Evolutionary conservation across 2,113 vertebrate species (phyloP).

Genomic region (Phaetusa simplex): DNA sequence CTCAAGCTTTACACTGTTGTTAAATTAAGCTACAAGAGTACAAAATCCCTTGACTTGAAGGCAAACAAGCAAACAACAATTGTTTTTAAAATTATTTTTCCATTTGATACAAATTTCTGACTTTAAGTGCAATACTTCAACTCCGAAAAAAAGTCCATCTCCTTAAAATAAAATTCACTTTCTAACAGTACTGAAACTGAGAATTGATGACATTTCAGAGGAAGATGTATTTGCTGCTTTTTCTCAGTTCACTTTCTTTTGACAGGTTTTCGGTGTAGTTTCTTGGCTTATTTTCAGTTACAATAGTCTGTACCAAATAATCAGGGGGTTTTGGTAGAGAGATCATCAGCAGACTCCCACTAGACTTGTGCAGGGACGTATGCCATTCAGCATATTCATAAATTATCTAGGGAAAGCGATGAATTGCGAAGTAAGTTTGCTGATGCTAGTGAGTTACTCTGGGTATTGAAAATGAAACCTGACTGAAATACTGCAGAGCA

Average conservation of each 20-base stretch:
- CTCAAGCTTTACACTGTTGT: not conserved
- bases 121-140: not conserved
- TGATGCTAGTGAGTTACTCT: not conserved
- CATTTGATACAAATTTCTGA: not conserved
- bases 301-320: not conserved
- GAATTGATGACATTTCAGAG: not conserved
- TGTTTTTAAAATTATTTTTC: not conserved
- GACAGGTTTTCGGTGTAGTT: not conserved
- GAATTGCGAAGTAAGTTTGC: not conserved
- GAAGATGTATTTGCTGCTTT: not conserved
- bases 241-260: not conserved
- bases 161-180: not conserved
- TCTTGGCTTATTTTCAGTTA: not conserved
- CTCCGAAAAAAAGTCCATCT: not conserved
- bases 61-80: not conserved
- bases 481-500: not conserved
- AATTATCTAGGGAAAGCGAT: not conserved
- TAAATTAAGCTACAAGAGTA: not conserved
- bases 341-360: not conserved
- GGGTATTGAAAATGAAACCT: not conserved
- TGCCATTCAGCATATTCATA: not conserved
- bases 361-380: not conserved
- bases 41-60: not conserved
- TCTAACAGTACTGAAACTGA: not conserved
- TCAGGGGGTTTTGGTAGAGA: not conserved